Evolutionary conservation across 2,888 invertebrate genomes (phyloP).

Genomic region (Sthenelais limicola): DNA sequence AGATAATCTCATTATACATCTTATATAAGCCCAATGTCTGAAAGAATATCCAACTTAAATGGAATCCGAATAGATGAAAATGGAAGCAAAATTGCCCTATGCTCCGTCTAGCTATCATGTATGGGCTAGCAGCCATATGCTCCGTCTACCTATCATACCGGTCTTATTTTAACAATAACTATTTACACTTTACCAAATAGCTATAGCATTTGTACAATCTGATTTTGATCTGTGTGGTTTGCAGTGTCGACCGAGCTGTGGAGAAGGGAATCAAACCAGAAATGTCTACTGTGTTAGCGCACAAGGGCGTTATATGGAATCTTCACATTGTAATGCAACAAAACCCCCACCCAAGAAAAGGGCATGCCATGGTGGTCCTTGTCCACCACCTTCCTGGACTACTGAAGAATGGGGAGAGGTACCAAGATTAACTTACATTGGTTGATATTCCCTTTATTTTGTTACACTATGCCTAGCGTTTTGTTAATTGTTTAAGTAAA

Average conservation of each 20-base stretch:
- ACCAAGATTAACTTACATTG: no score
- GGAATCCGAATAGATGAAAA: no score
- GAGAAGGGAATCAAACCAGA: constrained; percentile 60
- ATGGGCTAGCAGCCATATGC: background rate
- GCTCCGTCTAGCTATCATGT: background rate
- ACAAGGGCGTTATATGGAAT: constrained; percentile 61
- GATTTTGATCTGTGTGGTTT: constrained; percentile 8
- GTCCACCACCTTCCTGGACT: constrained; percentile 64
- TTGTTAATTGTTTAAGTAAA: no score
- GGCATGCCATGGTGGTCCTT: constrained; percentile 60
- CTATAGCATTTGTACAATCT: background rate
- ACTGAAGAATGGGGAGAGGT: constrained; percentile 66
- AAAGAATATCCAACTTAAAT: no score
- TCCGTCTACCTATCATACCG: background rate
- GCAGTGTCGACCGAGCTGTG: constrained; percentile 66
- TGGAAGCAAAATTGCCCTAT: no score
- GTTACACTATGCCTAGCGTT: no score
- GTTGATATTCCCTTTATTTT: no score
- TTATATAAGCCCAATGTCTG: no score
- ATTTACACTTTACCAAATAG: no score
- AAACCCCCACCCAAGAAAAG: constrained; percentile 65
- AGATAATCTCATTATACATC: no score
- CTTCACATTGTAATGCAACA: constrained; percentile 74
- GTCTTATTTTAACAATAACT: no score
- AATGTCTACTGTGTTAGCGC: constrained; percentile 66